Conservation (phyloP, 2,797 vertebrate species). For the Cynopterus sphinx region DNA sequence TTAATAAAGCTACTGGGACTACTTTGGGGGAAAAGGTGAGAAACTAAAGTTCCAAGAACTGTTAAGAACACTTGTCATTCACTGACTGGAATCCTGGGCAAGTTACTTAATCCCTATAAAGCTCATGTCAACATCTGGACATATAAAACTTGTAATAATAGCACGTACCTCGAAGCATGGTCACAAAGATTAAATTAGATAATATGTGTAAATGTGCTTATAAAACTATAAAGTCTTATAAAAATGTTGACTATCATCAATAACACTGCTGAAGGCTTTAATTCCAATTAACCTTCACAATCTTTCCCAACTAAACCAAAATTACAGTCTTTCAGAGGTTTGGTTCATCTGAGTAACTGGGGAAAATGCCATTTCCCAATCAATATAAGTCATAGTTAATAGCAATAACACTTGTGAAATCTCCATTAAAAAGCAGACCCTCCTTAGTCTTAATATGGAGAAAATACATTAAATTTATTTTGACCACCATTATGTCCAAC, state of each 20-base stretch:
- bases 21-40: conserved; percentile 42
- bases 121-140: neutral
- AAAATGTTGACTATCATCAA: neutral
- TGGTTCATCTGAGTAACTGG: neutral
- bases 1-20: conserved; percentile 23
- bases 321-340: neutral
- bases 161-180: neutral
- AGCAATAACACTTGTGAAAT: conserved; percentile 2
- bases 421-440: neutral
- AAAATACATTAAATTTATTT: conserved; percentile 7
- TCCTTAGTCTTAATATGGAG: conserved; percentile 23
- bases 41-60: conserved; percentile 7
- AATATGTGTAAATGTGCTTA: neutral
- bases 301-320: neutral
- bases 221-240: neutral
- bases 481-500: neutral
- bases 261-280: neutral
- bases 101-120: conserved; percentile 10
- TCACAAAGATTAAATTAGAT: conserved; percentile 25
- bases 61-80: conserved; percentile 8
- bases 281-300: neutral
- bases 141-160: neutral
- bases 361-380: conserved; percentile 11
- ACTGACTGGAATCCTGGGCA: conserved; percentile 5
- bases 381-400: conserved; percentile 13